These are phyloP conservation scores for Tillus elongatus DNA, from an alignment of 2,888 invertebrate genomes.

Conservation along the genomic window DNA sequence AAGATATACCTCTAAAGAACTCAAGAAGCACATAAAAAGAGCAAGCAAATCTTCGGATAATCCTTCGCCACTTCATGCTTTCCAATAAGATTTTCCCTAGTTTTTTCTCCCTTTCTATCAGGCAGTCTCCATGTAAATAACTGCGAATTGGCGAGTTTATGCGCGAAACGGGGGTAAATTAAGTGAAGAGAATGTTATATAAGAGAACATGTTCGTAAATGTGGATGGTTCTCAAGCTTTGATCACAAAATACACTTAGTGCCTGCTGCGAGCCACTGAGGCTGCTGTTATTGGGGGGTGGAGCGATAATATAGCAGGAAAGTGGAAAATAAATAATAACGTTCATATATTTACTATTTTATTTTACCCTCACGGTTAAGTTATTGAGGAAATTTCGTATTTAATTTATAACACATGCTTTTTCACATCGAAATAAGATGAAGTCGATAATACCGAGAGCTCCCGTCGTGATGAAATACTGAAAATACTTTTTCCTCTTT, in stretches of 20 bases:
- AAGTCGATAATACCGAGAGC: too few relatives aligned
- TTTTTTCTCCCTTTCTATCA: too few relatives aligned
- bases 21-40: too few relatives aligned
- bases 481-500: too few relatives aligned
- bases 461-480: too few relatives aligned
- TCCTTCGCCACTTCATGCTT: too few relatives aligned
- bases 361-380: slow-evolving; percentile 4
- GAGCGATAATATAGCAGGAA: slow-evolving; percentile 30
- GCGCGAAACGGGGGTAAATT: not conserved
- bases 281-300: slow-evolving; percentile 33
- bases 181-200: not conserved
- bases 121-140: too few relatives aligned
- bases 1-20: too few relatives aligned
- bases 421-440: slow-evolving; percentile 3
- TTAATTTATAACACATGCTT: slow-evolving; percentile 3
- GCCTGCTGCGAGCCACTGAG: slow-evolving; percentile 37
- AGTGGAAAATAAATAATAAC: slow-evolving; percentile 34
- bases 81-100: too few relatives aligned
- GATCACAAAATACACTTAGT: slow-evolving; percentile 43
- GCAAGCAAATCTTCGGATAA: too few relatives aligned
- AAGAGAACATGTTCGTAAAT: not conserved
- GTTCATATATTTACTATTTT: slow-evolving; percentile 16
- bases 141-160: too few relatives aligned
- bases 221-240: slow-evolving; percentile 30
- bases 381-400: not conserved